Percentiles rank a stretch among this genome's conserved stretches.
Evolutionary conservation across 2,888 invertebrate species (phyloP).

Genomic region (Schizaphis graminum): DNA sequence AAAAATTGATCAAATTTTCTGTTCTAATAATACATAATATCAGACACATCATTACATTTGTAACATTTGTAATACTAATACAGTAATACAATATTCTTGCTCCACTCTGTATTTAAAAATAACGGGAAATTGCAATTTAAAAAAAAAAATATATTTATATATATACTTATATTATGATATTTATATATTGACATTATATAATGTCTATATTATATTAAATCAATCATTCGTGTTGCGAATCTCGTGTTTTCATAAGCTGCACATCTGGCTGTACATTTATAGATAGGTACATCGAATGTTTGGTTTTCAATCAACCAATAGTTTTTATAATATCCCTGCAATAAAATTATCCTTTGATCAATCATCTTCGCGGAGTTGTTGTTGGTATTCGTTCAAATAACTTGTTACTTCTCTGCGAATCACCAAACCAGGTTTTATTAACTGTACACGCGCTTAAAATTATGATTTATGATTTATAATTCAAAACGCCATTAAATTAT

Average conservation of each 20-base stretch:
- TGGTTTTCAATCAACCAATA: background rate
- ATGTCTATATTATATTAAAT: background rate
- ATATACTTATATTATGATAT: too few relatives aligned
- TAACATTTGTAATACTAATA: background rate
- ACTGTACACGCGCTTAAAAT: background rate
- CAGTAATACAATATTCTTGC: background rate
- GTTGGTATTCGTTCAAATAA: constrained; percentile 48
- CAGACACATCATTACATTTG: background rate
- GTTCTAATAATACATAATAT: background rate
- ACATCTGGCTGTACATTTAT: background rate
- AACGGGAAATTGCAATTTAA: background rate
- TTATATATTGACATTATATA: background rate
- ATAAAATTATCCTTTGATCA: constrained; percentile 32
- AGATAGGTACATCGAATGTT: background rate
- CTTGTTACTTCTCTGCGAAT: constrained; percentile 24
- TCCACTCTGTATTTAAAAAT: background rate
- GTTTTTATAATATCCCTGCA: background rate
- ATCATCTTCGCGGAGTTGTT: background rate
- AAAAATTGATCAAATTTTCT: background rate
- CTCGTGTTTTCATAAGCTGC: background rate
- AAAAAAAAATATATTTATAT: background rate
- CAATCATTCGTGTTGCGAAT: background rate
- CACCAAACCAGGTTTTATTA: constrained; percentile 34
- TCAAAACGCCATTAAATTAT: constrained; percentile 34
- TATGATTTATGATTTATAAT: constrained; percentile 24